Evolutionary conservation across 2,797 vertebrate genomes (phyloP).

Genomic region (Labeo calbasu): DNA sequence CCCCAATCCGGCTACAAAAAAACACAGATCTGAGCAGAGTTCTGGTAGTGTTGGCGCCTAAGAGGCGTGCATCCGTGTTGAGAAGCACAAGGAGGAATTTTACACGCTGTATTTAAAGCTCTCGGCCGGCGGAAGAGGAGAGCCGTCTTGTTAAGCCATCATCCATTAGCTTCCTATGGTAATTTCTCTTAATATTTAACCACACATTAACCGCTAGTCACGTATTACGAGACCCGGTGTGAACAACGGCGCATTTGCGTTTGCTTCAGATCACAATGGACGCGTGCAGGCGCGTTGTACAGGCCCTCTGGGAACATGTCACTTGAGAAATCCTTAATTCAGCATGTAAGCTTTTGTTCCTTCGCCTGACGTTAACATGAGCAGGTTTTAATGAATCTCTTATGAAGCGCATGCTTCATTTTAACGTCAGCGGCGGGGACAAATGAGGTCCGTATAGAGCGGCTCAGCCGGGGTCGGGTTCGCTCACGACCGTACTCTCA

Average conservation of each 20-base stretch:
- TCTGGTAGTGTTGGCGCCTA: background rate
- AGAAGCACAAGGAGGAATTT: background rate
- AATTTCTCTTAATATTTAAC: slow-evolving; percentile 61
- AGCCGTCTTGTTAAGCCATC: slow-evolving; percentile 57
- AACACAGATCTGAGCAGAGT: background rate
- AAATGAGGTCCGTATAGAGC: slow-evolving; percentile 27
- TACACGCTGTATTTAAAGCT: slow-evolving; percentile 39
- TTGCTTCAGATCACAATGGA: slow-evolving; percentile 30
- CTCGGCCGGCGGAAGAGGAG: slow-evolving; percentile 5
- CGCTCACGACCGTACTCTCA: background rate
- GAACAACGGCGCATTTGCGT: slow-evolving; percentile 21
- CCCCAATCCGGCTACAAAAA: background rate
- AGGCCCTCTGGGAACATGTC: slow-evolving; percentile 23
- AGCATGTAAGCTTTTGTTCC: slow-evolving; percentile 40
- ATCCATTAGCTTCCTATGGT: slow-evolving; percentile 52
- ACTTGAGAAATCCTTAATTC: slow-evolving; percentile 52
- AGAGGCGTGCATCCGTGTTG: background rate
- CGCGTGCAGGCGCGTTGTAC: slow-evolving; percentile 26
- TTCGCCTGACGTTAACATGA: slow-evolving; percentile 15
- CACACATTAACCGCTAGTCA: slow-evolving; percentile 25
- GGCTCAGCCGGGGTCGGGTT: background rate
- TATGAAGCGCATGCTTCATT: slow-evolving; percentile 15
- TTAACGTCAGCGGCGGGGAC: background rate
- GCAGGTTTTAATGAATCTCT: slow-evolving; percentile 34
- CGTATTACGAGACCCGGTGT: slow-evolving; percentile 35